phyloP scores from a whole-genome alignment of 2,888 invertebrate species.

The Drosophila incognita region DNA sequence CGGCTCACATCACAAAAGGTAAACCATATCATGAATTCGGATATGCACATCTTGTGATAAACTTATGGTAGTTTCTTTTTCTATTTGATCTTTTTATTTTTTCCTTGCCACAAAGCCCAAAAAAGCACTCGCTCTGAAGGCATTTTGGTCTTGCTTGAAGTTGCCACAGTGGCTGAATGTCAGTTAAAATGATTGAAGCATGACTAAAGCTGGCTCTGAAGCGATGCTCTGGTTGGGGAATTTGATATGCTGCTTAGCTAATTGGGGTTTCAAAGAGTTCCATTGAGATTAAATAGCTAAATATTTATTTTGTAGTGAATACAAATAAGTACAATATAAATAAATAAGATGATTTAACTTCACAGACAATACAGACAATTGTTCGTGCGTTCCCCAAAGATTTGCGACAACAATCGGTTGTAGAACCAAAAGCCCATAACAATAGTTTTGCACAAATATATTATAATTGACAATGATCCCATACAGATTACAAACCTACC shows the following conservation, averaged over 20 bases:
- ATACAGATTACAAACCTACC: background rate
- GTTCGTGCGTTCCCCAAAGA: background rate
- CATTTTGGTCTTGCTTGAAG: constrained; percentile 7
- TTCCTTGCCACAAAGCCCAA: constrained; percentile 18
- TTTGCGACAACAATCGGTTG: background rate
- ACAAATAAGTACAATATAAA: background rate
- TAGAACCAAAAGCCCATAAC: background rate
- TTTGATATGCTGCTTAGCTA: constrained; percentile 13
- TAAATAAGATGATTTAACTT: background rate
- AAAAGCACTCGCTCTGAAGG: constrained; percentile 19
- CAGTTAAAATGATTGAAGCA: constrained; percentile 14
- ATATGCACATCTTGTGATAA: constrained; percentile 65
- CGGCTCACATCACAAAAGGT: constrained; percentile 60
- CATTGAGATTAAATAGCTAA: constrained; percentile 1
- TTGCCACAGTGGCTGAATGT: constrained; percentile 9
- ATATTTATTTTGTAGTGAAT: constrained; percentile 6
- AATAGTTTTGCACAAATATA: background rate
- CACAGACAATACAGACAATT: background rate
- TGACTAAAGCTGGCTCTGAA: constrained; percentile 2
- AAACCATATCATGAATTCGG: constrained; percentile 76
- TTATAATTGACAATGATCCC: background rate
- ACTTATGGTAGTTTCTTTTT: constrained; percentile 19
- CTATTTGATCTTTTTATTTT: background rate
- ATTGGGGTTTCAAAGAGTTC: constrained; percentile 2
- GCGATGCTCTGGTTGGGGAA: background rate